Base-by-base conservation (phyloP, 1,140 invertebrate species). In the Eufriesea mexicana region DNA sequence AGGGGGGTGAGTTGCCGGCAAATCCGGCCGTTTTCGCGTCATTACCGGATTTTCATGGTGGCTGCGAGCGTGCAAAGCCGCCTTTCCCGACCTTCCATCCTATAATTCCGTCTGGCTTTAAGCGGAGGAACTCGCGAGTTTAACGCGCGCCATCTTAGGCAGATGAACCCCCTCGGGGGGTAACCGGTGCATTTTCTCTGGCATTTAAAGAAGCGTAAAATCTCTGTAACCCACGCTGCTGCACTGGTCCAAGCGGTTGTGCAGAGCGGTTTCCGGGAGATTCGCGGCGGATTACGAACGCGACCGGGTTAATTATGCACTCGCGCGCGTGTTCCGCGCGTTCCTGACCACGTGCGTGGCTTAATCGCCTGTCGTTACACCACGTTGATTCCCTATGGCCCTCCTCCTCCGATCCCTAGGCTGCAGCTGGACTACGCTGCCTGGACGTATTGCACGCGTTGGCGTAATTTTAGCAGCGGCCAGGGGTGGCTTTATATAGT, bases 1-100 rank as follows among this genome's bases (percentile, higher is more conserved):
- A 35, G 47, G 28, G 35, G 35, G 35, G 25, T 5, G 16, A 25
- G 16, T 28, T 61, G 28, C 14, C 54, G 73, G 47, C 54, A 77
- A 82, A 82, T 82, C 80, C 80, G 25, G 23, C 18, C 73, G 72
- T 82, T 77, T n/a, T 77, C 73, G 79, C 79, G 51, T 82, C 73
- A 68, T 82, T 82, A 77, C 73, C 79, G 73, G 79, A 82, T 82
- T 82, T 68, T 82, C 79, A 51, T 28, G 79, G 70, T 74, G 68
- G 71, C 71, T 74, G 68, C 20, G 28, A 61, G 10, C 70, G 45
- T 28, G 79, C 62, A 42, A 67, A 75, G 73, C 72, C n/a, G 28
- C 54, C 51, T 28, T 51, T 47, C 25, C 42, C 49, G 2, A 47
- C 35, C 47, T 35, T 79, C 49, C n/a, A n/a, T 35, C 25, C 61